A percentile compares a stretch with the other conserved stretches of the same genome.
These are phyloP conservation scores for Chorisops tibialis DNA, from an alignment of 2,888 invertebrate genomes.

Conservation along the genomic window DNA sequence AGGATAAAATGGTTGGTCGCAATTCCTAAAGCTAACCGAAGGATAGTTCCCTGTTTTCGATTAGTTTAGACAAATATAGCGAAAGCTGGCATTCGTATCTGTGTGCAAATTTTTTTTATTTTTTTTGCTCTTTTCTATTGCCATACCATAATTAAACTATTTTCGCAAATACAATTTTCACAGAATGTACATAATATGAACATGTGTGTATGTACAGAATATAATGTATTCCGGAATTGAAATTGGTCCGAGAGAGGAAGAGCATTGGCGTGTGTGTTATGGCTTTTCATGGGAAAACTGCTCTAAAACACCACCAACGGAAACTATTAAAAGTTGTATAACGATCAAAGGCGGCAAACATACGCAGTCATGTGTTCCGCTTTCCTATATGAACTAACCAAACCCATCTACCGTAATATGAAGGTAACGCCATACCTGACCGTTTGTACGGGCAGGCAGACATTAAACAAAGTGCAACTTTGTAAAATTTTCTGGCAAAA, in stretches of 20 bases:
- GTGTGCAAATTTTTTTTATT: background rate
- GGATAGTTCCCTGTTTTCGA: conserved; percentile 11
- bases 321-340: conserved; percentile 12
- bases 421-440: background rate
- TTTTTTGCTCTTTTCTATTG: background rate
- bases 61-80: conserved; percentile 23
- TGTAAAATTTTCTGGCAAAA: conserved; percentile 16
- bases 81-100: background rate
- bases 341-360: background rate
- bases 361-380: background rate
- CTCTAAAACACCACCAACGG: background rate
- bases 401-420: background rate
- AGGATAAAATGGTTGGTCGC: background rate
- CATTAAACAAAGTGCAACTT: conserved; percentile 20
- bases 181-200: background rate
- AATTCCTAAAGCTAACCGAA: background rate
- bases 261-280: background rate
- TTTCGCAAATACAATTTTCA: conserved; percentile 14
- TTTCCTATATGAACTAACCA: background rate
- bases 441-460: background rate
- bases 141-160: conserved; percentile 15
- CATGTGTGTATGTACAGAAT: background rate
- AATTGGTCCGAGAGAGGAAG: background rate
- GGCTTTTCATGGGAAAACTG: background rate
- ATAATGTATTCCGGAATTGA: background rate